Conservation (phyloP, 2,113 vertebrate species). For the Jacana jacana region DNA sequence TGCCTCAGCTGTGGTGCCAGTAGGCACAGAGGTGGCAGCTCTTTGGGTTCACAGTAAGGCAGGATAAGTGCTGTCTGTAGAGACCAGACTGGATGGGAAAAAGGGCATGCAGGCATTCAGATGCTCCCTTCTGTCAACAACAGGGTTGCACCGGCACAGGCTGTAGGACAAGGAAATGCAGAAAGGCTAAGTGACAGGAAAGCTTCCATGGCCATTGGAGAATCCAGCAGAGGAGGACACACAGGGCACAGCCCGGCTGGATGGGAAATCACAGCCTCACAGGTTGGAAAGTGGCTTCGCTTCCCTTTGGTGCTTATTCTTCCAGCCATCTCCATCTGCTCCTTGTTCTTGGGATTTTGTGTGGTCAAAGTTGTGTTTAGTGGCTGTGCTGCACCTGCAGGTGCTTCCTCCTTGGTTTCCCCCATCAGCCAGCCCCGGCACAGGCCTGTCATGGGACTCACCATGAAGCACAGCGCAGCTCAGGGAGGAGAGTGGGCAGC, state of each 20-base stretch:
- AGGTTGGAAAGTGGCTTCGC: not conserved
- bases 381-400: not conserved
- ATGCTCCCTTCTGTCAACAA: not conserved
- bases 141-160: not conserved
- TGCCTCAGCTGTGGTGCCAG: not conserved
- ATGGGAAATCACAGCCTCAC: not conserved
- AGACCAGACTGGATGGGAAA: fast-evolving
- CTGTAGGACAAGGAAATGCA: not conserved
- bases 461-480: not conserved
- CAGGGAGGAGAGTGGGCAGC: not conserved
- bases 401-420: not conserved
- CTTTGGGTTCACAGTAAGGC: not conserved
- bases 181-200: not conserved
- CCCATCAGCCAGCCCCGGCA: not conserved
- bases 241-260: fast-evolving
- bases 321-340: not conserved
- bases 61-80: not conserved
- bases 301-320: not conserved
- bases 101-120: not conserved
- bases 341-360: not conserved
- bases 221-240: not conserved
- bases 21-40: not conserved
- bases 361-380: not conserved
- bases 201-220: not conserved
- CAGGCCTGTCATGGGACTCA: not conserved